A percentile compares a stretch with the other conserved stretches of the same genome.
phyloP scores from a whole-genome alignment of 2,888 invertebrate genomes.

The Cantharis lateralis region DNA sequence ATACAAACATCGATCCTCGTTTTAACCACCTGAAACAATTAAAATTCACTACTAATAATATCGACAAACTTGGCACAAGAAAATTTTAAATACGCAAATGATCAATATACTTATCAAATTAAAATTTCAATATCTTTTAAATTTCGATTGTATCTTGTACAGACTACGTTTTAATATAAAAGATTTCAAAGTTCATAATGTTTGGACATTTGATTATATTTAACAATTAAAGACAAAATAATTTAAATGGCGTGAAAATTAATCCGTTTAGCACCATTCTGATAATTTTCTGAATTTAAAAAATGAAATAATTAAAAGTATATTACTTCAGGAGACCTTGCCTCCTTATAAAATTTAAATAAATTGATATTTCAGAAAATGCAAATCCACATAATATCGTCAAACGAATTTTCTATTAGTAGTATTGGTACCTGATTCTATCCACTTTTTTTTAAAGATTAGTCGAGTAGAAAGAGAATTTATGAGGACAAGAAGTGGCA shows the following conservation, averaged over 20 bases:
- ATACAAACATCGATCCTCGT: constrained; percentile 96
- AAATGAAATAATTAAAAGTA: not conserved
- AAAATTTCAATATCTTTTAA: no score
- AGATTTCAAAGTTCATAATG: no score
- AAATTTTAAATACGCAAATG: no score
- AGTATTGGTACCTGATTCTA: not conserved
- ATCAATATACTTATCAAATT: no score
- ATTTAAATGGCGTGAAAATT: no score
- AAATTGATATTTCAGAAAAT: not conserved
- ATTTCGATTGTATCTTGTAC: no score
- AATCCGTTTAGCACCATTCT: not conserved
- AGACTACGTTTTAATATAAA: no score
- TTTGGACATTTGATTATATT: no score
- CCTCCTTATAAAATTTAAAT: not conserved
- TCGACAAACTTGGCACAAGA: no score
- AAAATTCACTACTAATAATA: constrained; percentile 1
- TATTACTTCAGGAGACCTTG: no score
- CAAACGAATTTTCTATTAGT: not conserved
- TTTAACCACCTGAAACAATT: constrained; percentile 71
- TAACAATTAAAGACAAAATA: no score
- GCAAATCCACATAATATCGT: not conserved
- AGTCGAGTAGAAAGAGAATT: not conserved
- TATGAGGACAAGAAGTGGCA: not conserved
- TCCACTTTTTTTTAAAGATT: not conserved
- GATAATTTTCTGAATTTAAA: not conserved